Conservation (phyloP, 1,140 invertebrate genomes). For the Ips typographus region DNA sequence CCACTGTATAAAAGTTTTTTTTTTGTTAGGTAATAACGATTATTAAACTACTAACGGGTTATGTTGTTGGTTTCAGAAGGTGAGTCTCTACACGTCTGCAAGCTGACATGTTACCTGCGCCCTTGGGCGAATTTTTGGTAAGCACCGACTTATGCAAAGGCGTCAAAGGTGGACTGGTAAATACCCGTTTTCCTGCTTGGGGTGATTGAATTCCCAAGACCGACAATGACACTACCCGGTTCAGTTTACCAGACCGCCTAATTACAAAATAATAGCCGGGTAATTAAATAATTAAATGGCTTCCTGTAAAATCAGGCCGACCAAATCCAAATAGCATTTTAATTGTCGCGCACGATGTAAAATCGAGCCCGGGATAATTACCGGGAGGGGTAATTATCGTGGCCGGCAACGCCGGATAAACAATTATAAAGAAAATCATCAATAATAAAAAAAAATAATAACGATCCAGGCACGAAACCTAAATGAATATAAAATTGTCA, state of each 20-base stretch:
- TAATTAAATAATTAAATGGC: slow-evolving; percentile 24
- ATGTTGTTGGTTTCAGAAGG: slow-evolving; percentile 11
- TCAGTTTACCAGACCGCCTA: slow-evolving; percentile 3
- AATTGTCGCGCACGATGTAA: slow-evolving; percentile 42
- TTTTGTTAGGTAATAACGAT: slow-evolving; percentile 9
- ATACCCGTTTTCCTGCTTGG: too few species aligned
- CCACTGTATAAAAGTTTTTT: not conserved
- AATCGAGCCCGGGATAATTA: slow-evolving; percentile 30
- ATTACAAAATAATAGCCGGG: slow-evolving; percentile 40
- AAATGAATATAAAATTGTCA: slow-evolving; percentile 25
- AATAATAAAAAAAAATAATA: slow-evolving; percentile 30
- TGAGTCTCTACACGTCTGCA: slow-evolving; percentile 6
- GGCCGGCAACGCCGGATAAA: slow-evolving; percentile 48
- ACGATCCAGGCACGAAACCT: slow-evolving; percentile 24
- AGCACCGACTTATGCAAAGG: not conserved
- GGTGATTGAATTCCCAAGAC: not conserved
- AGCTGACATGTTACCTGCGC: not conserved
- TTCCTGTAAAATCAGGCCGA: slow-evolving; percentile 25
- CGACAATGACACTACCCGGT: not conserved
- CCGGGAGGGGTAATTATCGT: slow-evolving; percentile 40
- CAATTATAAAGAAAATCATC: slow-evolving; percentile 47
- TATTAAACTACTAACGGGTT: slow-evolving; percentile 8
- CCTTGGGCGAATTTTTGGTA: not conserved
- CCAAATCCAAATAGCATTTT: slow-evolving; percentile 47
- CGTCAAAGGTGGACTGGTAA: too few species aligned